Conservation (phyloP, 2,113 vertebrate species). For the Python bivittatus region DNA sequence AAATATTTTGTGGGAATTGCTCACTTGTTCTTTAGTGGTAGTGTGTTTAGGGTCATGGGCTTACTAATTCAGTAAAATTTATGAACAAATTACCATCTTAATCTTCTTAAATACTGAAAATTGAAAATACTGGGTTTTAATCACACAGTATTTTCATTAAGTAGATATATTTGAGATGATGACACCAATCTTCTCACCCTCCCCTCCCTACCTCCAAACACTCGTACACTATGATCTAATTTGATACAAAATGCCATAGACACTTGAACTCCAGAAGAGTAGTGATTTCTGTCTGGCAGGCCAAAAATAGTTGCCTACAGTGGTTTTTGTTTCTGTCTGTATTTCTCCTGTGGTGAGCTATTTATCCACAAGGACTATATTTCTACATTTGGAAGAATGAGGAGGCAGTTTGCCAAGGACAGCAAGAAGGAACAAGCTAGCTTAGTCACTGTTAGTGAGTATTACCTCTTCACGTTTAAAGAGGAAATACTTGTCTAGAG, state of each 20-base stretch:
- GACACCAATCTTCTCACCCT: not conserved
- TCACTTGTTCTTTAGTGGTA: not conserved
- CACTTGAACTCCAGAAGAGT: not conserved
- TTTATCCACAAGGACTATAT: not conserved
- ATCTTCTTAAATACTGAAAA: not conserved
- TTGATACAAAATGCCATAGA: not conserved
- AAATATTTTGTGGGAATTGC: no score
- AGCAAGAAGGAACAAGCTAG: not conserved
- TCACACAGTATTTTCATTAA: not conserved
- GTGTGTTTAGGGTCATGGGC: not conserved
- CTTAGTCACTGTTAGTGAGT: not conserved
- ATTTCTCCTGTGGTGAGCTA: not conserved
- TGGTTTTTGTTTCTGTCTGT: not conserved
- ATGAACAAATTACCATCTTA: not conserved
- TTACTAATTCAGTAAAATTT: not conserved
- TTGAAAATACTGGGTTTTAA: not conserved
- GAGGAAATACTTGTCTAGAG: not conserved
- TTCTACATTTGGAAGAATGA: conserved; percentile 4
- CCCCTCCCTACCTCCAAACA: not conserved
- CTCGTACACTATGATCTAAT: not conserved
- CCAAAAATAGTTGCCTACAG: not conserved
- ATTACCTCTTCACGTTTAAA: not conserved
- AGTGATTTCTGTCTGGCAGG: not conserved
- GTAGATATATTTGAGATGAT: not conserved
- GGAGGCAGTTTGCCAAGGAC: not conserved